A percentile compares a stretch with the other conserved stretches of the same genome.
Evolutionary conservation across 2,797 vertebrate species (phyloP).

Genomic region (Alfaro cultratus): DNA sequence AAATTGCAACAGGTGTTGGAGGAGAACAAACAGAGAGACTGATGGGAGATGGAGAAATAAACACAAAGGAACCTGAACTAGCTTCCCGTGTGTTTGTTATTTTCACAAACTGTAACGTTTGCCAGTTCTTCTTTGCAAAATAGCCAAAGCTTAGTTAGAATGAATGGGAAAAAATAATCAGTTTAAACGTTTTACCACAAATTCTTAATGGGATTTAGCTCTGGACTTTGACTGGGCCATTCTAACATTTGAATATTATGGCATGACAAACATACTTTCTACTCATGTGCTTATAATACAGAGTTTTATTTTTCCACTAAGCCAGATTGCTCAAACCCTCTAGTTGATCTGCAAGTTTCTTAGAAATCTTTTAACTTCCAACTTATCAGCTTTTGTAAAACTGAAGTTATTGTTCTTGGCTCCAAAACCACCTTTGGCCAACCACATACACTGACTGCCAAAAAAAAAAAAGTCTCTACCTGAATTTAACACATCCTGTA

Average conservation of each 20-base stretch:
- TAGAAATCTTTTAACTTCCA: not conserved
- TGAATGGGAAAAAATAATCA: not conserved
- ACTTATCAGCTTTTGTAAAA: not conserved
- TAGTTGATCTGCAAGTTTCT: not conserved
- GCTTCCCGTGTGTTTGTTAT: not conserved
- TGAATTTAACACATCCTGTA: no score
- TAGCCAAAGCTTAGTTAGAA: not conserved
- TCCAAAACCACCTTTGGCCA: not conserved
- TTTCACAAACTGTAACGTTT: not conserved
- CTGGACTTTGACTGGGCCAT: not conserved
- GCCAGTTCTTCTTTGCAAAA: not conserved
- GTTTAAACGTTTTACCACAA: not conserved
- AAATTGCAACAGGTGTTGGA: not conserved
- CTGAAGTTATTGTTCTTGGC: not conserved
- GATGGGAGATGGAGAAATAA: not conserved
- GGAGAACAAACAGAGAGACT: not conserved
- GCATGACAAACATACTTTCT: not conserved
- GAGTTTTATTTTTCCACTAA: not conserved
- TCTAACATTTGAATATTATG: not conserved
- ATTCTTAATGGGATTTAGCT: not conserved
- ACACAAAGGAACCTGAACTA: not conserved
- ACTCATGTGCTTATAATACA: not conserved
- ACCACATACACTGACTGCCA: not conserved
- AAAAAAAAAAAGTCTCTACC: no score
- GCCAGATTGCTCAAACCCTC: not conserved